A percentile compares a stretch with the other conserved stretches of the same genome.
Conservation (phyloP, 2,113 vertebrate species). For the Marmota flaviventris region DNA sequence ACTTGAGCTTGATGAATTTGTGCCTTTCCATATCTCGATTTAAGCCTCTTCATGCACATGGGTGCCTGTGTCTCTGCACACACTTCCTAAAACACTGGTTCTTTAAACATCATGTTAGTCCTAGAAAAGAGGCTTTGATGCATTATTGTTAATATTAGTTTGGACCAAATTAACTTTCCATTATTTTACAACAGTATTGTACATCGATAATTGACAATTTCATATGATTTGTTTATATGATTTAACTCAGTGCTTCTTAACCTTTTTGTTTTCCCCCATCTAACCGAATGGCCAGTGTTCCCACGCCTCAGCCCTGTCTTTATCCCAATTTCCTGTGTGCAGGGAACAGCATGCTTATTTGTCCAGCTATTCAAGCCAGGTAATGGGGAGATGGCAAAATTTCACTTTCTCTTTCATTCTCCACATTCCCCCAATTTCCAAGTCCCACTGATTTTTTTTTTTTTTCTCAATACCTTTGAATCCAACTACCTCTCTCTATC, state of each 20-base stretch:
- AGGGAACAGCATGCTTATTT: neutral
- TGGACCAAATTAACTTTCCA: neutral
- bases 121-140: neutral
- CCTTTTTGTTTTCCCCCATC: neutral
- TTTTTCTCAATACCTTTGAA: neutral
- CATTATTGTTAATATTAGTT: neutral
- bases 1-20: neutral
- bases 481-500: neutral
- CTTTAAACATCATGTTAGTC: neutral
- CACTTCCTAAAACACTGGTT: neutral
- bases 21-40: neutral
- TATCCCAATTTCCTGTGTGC: neutral
- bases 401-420: neutral
- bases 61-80: rapidly evolving
- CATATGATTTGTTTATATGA: neutral
- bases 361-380: neutral
- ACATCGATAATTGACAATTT: neutral
- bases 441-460: too few relatives aligned
- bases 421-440: neutral
- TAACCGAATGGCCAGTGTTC: neutral
- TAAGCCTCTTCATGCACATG: neutral
- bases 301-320: neutral
- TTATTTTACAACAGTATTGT: neutral
- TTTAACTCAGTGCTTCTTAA: neutral
- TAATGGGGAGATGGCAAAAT: neutral